Conservation (phyloP, 2,797 vertebrate species). For the Danio kyathit region DNA sequence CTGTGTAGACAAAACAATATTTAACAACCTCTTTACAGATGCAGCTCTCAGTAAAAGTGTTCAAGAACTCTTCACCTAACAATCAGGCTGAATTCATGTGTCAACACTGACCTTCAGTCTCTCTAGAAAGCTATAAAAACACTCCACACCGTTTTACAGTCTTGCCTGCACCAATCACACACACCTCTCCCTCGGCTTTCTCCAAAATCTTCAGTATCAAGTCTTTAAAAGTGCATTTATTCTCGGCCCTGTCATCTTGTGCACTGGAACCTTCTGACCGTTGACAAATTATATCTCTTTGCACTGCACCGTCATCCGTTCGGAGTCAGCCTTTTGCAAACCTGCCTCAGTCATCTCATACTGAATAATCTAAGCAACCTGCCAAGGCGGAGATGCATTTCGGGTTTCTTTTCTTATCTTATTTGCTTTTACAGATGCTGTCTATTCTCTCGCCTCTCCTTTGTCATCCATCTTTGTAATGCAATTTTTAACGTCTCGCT, state of each 20-base stretch:
- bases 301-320: slow-evolving; percentile 56
- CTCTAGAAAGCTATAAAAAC: not conserved
- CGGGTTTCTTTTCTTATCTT: slow-evolving; percentile 20
- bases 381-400: slow-evolving; percentile 3
- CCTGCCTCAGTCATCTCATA: slow-evolving; percentile 8
- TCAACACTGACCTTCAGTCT: not conserved
- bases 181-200: slow-evolving; percentile 27
- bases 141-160: not conserved
- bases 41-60: not conserved
- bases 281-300: slow-evolving; percentile 74
- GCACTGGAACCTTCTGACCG: slow-evolving; percentile 68
- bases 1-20: slow-evolving; percentile 15
- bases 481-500: slow-evolving; percentile 43
- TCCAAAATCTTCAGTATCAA: slow-evolving; percentile 72
- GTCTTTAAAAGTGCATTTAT: slow-evolving; percentile 75
- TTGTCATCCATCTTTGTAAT: slow-evolving; percentile 26
- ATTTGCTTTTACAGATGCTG: slow-evolving; percentile 1
- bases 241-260: slow-evolving; percentile 63
- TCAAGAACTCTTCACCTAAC: slow-evolving; percentile 17
- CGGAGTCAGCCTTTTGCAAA: slow-evolving; percentile 25
- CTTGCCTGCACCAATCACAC: not conserved
- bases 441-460: slow-evolving; percentile 5
- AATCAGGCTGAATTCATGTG: slow-evolving; percentile 7
- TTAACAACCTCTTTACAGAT: slow-evolving; percentile 41
- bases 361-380: slow-evolving; percentile 10